These are phyloP conservation scores for Drosophila demipolita DNA, from an alignment of 2,888 invertebrate species.

Conservation along the genomic window DNA sequence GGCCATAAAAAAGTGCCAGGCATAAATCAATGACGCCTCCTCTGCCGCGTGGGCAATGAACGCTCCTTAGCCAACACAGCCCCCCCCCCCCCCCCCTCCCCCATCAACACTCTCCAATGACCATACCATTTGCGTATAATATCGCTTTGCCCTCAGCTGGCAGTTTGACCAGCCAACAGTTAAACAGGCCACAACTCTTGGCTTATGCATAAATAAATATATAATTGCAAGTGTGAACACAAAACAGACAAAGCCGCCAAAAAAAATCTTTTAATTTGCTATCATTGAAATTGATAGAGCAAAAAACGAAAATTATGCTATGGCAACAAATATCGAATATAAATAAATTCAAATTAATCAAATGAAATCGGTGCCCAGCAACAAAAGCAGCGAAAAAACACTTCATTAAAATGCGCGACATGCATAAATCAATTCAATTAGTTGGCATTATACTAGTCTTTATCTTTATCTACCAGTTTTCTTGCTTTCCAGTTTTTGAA, in stretches of 20 bases:
- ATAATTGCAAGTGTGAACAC: conserved; percentile 75
- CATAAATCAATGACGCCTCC: conserved; percentile 75
- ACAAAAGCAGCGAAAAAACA: conserved; percentile 40
- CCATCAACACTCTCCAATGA: not conserved
- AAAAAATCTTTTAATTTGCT: conserved; percentile 62
- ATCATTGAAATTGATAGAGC: conserved; percentile 69
- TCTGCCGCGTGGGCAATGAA: conserved; percentile 16
- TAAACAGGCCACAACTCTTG: conserved; percentile 18
- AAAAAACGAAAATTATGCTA: conserved; percentile 52
- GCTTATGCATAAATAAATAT: conserved; percentile 73
- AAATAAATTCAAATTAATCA: conserved; percentile 77
- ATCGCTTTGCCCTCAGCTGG: conserved; percentile 19
- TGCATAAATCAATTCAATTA: conserved; percentile 80
- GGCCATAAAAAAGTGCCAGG: conserved; percentile 79
- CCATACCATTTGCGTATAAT: conserved; percentile 18
- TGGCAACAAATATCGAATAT: conserved; percentile 52
- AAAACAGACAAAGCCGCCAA: conserved; percentile 55
- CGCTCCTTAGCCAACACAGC: not conserved
- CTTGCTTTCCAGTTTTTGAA: too few species aligned
- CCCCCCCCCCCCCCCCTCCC: not conserved
- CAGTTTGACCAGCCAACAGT: conserved; percentile 32
- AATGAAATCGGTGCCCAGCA: conserved; percentile 30
- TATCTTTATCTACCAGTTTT: conserved; percentile 13
- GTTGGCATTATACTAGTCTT: conserved; percentile 62
- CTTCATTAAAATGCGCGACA: conserved; percentile 70